Evolutionary conservation across 1,140 invertebrate genomes (phyloP).

Genomic region (Gryon sp.): DNA sequence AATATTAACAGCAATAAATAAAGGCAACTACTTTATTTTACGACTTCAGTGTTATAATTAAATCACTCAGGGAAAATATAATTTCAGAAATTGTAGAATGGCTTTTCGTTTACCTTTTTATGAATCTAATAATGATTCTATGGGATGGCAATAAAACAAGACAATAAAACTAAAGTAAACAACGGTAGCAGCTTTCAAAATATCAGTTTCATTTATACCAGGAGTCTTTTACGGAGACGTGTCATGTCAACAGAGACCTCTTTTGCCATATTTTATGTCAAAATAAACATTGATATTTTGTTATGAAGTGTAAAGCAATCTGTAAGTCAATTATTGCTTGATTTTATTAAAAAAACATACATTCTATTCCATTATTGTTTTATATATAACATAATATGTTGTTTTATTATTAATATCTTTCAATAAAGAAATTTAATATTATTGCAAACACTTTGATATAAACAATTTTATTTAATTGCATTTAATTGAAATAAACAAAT

Average conservation of each 20-base stretch:
- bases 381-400: too few species aligned
- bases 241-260: conserved; percentile 24
- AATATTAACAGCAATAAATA: conserved; percentile 25
- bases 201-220: conserved; percentile 44
- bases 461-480: too few species aligned
- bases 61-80: conserved; percentile 16
- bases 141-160: conserved; percentile 56
- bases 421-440: too few species aligned
- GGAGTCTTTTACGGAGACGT: conserved; percentile 5
- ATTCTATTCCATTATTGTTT: too few species aligned
- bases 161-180: conserved; percentile 61
- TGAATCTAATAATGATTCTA: conserved; percentile 58
- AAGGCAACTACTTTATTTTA: conserved; percentile 7
- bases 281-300: conserved; percentile 36
- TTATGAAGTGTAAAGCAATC: conserved; percentile 20
- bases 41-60: conserved; percentile 19
- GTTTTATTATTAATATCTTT: too few species aligned
- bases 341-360: not conserved
- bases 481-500: too few species aligned
- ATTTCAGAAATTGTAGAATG: conserved; percentile 21
- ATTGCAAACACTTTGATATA: too few species aligned
- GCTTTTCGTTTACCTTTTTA: conserved; percentile 51
- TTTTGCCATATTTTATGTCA: conserved; percentile 26
- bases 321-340: not conserved
- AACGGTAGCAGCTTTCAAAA: conserved; percentile 45